These are phyloP conservation scores for Pampus argenteus DNA, from an alignment of 2,797 vertebrate species.

Conservation along the genomic window DNA sequence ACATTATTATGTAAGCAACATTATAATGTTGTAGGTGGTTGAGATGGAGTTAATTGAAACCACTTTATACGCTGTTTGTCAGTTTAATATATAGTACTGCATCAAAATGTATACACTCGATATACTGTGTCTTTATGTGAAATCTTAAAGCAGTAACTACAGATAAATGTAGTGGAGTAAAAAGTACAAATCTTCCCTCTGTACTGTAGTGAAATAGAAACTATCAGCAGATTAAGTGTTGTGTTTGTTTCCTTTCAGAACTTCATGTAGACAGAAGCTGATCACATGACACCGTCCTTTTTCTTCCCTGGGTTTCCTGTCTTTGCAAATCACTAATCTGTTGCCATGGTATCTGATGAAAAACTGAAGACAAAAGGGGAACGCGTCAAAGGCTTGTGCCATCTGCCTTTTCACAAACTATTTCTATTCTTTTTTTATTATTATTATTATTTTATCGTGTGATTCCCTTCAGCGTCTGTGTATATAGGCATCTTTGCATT, in stretches of 20 bases:
- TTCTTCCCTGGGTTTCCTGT: conserved; percentile 52
- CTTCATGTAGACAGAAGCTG: conserved; percentile 75
- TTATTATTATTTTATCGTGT: conserved; percentile 61
- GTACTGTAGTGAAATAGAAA: background rate
- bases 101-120: too few species aligned
- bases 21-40: too few species aligned
- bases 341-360: conserved; percentile 70
- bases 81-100: too few species aligned
- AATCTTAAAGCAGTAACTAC: too few species aligned
- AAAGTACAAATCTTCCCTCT: too few species aligned
- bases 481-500: conserved; percentile 75
- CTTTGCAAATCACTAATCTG: conserved; percentile 66
- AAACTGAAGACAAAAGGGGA: conserved; percentile 70
- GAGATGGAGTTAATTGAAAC: too few species aligned
- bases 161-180: too few species aligned
- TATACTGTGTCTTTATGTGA: too few species aligned
- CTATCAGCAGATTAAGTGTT: conserved; percentile 17
- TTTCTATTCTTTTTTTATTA: conserved; percentile 53
- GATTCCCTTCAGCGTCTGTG: conserved; percentile 58
- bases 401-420: conserved; percentile 75
- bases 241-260: conserved; percentile 80
- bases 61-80: too few species aligned
- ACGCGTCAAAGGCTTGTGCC: conserved; percentile 62
- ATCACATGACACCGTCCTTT: conserved; percentile 47
- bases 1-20: too few species aligned